Conservation (phyloP, 2,113 vertebrate species). For the Pachypanchax playfairii region DNA sequence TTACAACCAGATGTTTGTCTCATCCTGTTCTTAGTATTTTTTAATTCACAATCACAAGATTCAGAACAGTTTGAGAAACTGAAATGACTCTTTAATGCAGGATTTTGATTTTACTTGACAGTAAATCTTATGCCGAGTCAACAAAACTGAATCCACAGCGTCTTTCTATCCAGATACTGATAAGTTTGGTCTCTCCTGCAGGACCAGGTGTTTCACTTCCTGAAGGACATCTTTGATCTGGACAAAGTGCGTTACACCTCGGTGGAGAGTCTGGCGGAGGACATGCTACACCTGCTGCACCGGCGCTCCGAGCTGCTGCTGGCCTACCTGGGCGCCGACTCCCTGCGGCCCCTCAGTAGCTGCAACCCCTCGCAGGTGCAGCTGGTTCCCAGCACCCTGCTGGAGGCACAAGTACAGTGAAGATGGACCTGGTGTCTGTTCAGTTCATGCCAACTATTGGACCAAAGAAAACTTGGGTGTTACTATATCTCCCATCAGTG, state of each 20-base stretch:
- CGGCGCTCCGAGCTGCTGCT: constrained; percentile 86
- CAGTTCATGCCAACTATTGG: neutral
- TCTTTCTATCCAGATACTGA: neutral
- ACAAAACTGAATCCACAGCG: too few relatives aligned
- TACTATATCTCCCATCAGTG: neutral
- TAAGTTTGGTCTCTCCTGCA: constrained; percentile 32
- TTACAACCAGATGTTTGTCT: too few relatives aligned
- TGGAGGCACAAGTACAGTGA: constrained; percentile 82
- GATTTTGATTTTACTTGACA: too few relatives aligned
- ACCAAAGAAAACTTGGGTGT: constrained; percentile 36
- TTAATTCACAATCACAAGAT: too few relatives aligned
- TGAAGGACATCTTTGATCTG: constrained; percentile 96
- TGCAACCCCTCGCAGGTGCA: constrained; percentile 65
- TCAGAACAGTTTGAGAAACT: too few relatives aligned
- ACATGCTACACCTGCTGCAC: constrained; percentile 86
- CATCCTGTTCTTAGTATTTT: too few relatives aligned
- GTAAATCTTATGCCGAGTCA: too few relatives aligned
- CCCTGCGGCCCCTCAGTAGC: constrained; percentile 58
- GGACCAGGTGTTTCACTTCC: constrained; percentile 94
- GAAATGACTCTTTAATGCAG: too few relatives aligned
- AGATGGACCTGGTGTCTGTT: too few relatives aligned
- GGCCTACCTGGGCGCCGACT: constrained; percentile 83
- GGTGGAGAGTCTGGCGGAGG: constrained; percentile 87
- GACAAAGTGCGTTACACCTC: constrained; percentile 93
- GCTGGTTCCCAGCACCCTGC: constrained; percentile 62